Percentiles rank a stretch among this genome's conserved stretches.
phyloP scores from a whole-genome alignment of 2,797 vertebrate species.

The Manis crassicaudata region DNA sequence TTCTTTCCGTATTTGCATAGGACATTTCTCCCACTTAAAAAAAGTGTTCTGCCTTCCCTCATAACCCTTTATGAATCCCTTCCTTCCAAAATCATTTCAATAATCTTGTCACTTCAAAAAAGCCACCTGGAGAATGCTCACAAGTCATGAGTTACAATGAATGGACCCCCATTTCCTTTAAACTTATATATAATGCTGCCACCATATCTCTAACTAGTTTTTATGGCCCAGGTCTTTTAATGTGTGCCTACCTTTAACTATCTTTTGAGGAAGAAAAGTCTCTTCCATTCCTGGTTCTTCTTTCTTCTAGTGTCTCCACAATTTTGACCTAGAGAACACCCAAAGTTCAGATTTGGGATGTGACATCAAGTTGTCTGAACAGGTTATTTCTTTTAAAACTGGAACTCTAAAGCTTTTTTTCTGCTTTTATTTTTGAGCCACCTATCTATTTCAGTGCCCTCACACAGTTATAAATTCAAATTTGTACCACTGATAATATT shows the following conservation, averaged over 20 bases:
- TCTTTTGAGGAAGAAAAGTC: neutral
- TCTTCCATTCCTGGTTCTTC: neutral
- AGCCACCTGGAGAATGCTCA: neutral
- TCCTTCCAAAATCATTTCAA: neutral
- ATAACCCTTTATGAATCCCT: neutral
- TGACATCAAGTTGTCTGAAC: neutral
- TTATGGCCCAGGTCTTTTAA: neutral
- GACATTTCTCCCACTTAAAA: neutral
- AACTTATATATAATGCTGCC: neutral
- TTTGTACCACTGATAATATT: neutral
- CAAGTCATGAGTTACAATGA: neutral
- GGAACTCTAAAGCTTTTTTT: neutral
- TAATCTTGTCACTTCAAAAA: neutral
- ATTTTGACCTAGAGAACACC: constrained; percentile 5
- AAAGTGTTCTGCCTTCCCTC: neutral
- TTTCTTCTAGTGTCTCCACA: neutral
- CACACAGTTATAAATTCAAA: neutral
- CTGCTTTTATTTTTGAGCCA: neutral
- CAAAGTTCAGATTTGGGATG: neutral
- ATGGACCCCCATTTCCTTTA: neutral
- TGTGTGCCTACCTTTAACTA: neutral
- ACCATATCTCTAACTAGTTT: neutral
- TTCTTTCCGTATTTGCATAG: neutral
- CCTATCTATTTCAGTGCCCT: neutral
- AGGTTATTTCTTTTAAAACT: neutral